Evolutionary conservation across 2,797 vertebrate species (phyloP), one percentile per base, ranked within the genome.

Genomic region (Coregonus ussuriensis): DNA sequence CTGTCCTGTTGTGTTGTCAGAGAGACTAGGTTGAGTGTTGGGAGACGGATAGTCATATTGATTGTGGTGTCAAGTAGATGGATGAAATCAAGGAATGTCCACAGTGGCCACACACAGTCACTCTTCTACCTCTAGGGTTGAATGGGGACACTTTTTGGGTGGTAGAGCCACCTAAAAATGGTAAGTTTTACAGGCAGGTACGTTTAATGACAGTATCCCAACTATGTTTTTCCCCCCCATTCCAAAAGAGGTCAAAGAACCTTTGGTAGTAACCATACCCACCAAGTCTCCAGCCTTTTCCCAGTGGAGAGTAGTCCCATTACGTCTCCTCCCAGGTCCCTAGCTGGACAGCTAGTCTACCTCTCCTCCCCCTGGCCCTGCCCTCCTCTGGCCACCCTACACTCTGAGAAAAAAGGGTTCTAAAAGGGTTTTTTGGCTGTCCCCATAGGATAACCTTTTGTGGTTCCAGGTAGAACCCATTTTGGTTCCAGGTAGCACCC

Each of bases 331-430:
- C 52, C 41, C 37, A 47, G 29, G 14, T 51, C 41, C 25, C 54
- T 21, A 76, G 63, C 37, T 71, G 65, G 51, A 18, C 70, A 71
- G 13, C 53, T 56, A 72, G 70, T 72, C 56, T n/a, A n/a, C 18
- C 21, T 6, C 18, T n/a, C 56, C 6, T 59, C n/a, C n/a, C 56
- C n/a, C n/a, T n/a, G 56, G 6, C n/a, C 13, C 51, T 5, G 15
- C 15, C 35, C 35, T 18, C 15, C 14, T 71, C 62, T 47, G 15
- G 53, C 31, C 47, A 67, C 63, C 15, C 13, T 21, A 51, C 71
- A 59, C 70, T 54, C 52, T 54, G 56, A 13, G 3, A 47, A 47
- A 47, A 47, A 47, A 13, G 0, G 0, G 9, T 47, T 13, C 9
- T 13, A 13, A 13, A 47, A 47, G 41, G 41, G 41, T 47, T 47